These are phyloP conservation scores for Pterocles burchelli DNA, from an alignment of 2,113 vertebrate genomes.

Conservation along the genomic window DNA sequence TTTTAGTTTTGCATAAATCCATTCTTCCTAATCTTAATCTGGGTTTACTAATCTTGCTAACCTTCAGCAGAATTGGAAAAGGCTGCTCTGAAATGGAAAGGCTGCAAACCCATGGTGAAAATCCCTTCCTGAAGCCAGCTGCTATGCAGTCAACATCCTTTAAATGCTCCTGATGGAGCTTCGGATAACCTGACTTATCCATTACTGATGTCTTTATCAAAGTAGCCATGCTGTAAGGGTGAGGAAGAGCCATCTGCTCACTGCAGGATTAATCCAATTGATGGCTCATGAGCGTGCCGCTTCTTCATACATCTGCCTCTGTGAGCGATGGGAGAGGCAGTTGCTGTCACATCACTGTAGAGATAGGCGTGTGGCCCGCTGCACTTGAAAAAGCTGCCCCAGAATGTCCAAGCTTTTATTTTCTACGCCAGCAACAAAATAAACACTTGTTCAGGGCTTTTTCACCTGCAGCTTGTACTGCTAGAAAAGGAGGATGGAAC, in stretches of 20 bases:
- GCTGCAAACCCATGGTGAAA: not conserved
- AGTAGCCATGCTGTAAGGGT: not conserved
- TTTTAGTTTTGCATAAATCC: slow-evolving; percentile 13
- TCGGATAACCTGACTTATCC: not conserved
- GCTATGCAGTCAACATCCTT: not conserved
- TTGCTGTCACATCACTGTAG: not conserved
- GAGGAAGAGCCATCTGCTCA: slow-evolving; percentile 41
- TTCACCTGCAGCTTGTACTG: not conserved
- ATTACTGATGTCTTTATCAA: slow-evolving; percentile 34
- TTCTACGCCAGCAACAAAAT: not conserved
- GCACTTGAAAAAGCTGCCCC: not conserved
- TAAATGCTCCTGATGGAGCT: not conserved
- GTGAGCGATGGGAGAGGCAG: not conserved
- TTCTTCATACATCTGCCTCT: not conserved
- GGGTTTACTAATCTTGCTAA: not conserved
- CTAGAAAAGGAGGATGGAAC: not conserved
- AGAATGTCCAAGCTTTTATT: not conserved
- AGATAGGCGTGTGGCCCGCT: not conserved
- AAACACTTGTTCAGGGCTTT: not conserved
- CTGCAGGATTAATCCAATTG: not conserved
- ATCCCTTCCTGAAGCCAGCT: not conserved
- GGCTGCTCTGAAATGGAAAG: not conserved
- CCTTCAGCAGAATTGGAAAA: not conserved
- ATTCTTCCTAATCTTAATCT: slow-evolving; percentile 5
- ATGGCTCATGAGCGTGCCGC: not conserved